Conservation (phyloP, 2,113 vertebrate species). For the Mugil cephalus region DNA sequence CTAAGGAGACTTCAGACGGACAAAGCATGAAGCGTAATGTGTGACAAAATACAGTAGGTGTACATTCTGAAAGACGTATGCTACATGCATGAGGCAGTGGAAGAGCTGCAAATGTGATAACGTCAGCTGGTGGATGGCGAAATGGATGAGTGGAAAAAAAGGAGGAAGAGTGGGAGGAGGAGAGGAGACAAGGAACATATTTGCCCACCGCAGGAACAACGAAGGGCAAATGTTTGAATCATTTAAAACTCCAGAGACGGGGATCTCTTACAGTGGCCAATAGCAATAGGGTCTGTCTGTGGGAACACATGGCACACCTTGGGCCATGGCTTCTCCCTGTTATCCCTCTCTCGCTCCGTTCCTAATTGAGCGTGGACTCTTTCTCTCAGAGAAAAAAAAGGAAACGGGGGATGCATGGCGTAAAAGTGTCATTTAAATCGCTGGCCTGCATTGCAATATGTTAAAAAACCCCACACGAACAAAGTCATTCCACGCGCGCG, state of each 20-base stretch:
- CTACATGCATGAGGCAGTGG: background rate
- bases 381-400: slow-evolving; percentile 4
- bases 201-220: slow-evolving; percentile 71
- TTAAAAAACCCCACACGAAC: slow-evolving; percentile 7
- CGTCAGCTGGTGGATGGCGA: slow-evolving; percentile 7
- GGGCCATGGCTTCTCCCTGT: slow-evolving; percentile 57
- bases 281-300: slow-evolving; percentile 64
- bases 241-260: slow-evolving; percentile 84
- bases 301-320: slow-evolving; percentile 49
- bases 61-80: slow-evolving; percentile 6
- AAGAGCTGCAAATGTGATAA: slow-evolving; percentile 6
- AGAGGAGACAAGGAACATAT: slow-evolving; percentile 61
- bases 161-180: background rate
- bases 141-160: slow-evolving; percentile 2
- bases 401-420: background rate
- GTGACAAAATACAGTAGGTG: background rate
- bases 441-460: background rate
- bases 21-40: background rate
- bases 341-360: slow-evolving; percentile 34
- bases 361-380: slow-evolving; percentile 50
- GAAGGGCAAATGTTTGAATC: slow-evolving; percentile 84
- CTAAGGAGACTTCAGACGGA: too few relatives aligned
- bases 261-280: slow-evolving; percentile 80
- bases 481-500: slow-evolving; percentile 23
- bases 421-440: slow-evolving; percentile 8